Evolutionary conservation across 1,140 invertebrate species (phyloP).

Genomic region (Tetragonula clypearis): DNA sequence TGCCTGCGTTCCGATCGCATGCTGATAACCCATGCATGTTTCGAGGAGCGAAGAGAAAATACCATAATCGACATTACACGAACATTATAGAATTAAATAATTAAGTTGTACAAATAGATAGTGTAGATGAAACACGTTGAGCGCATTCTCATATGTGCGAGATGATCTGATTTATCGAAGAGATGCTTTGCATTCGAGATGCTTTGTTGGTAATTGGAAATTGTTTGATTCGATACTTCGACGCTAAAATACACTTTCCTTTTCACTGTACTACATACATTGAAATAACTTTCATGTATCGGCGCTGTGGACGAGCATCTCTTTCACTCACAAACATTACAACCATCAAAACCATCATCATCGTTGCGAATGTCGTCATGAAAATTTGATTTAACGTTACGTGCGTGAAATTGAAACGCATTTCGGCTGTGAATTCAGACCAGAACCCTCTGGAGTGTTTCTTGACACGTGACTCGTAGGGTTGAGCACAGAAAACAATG

Average conservation of each 20-base stretch:
- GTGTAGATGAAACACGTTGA: neutral
- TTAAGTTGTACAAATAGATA: neutral
- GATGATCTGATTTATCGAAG: conserved; percentile 8
- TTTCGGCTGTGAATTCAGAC: conserved; percentile 12
- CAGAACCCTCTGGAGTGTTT: neutral
- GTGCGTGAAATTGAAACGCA: neutral
- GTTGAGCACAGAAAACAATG: neutral
- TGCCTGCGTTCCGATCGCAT: conserved; percentile 9
- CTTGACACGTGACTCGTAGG: neutral
- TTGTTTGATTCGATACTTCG: neutral
- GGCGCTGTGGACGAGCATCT: neutral
- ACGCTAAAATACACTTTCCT: neutral
- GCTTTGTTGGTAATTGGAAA: conserved; percentile 12
- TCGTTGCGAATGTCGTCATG: neutral
- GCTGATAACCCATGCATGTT: neutral
- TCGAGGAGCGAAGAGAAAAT: neutral
- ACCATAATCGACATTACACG: neutral
- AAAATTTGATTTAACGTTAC: neutral
- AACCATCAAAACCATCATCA: neutral
- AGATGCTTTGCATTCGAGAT: neutral
- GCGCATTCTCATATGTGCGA: neutral
- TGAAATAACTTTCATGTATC: neutral
- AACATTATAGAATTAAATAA: conserved; percentile 40
- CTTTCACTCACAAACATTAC: neutral
- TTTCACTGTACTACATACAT: too few relatives aligned